A percentile compares a stretch with the other conserved stretches of the same genome.
These are phyloP conservation scores for Hirtodrosophila confusa DNA, from an alignment of 2,888 invertebrate genomes.

Conservation along the genomic window DNA sequence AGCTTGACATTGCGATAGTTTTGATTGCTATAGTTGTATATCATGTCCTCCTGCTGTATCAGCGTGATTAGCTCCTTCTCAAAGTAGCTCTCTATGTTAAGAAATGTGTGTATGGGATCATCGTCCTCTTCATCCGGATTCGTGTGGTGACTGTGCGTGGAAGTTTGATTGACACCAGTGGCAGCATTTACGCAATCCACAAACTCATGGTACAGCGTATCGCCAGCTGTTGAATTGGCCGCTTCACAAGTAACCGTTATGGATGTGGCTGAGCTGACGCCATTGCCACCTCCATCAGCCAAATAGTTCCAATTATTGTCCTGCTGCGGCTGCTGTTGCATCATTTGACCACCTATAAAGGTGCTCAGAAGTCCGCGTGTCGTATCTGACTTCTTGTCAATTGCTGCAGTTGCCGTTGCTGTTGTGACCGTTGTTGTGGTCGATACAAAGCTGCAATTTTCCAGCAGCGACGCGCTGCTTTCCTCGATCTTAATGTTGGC, in stretches of 20 bases:
- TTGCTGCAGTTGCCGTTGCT: slow-evolving; percentile 25
- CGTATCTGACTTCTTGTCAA: slow-evolving; percentile 55
- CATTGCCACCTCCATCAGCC: slow-evolving; percentile 59
- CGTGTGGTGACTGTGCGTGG: slow-evolving; percentile 41
- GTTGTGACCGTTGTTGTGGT: slow-evolving; percentile 41
- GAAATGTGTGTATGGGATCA: slow-evolving; percentile 82
- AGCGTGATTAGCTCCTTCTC: slow-evolving; percentile 81
- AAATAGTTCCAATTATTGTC: slow-evolving; percentile 75
- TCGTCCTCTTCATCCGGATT: slow-evolving; percentile 80
- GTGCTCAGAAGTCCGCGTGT: slow-evolving; percentile 44
- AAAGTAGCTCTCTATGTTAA: slow-evolving; percentile 83
- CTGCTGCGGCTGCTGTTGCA: slow-evolving; percentile 60
- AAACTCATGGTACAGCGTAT: slow-evolving; percentile 74
- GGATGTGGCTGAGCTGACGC: slow-evolving; percentile 38
- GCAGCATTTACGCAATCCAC: slow-evolving; percentile 74
- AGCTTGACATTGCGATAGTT: slow-evolving; percentile 81
- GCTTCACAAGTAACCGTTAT: slow-evolving; percentile 54
- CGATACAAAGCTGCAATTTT: slow-evolving; percentile 59
- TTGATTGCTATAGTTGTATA: slow-evolving; percentile 79
- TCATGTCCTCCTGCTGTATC: slow-evolving; percentile 77
- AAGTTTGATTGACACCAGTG: slow-evolving; percentile 43
- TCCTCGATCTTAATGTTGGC: slow-evolving; percentile 77
- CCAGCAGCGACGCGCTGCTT: slow-evolving; percentile 48
- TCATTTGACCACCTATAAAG: slow-evolving; percentile 65
- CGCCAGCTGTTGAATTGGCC: slow-evolving; percentile 53